Percentiles rank a stretch among this genome's conserved stretches.
phyloP scores from a whole-genome alignment of 2,797 vertebrate species.

The Melanotaenia pygmaea region DNA sequence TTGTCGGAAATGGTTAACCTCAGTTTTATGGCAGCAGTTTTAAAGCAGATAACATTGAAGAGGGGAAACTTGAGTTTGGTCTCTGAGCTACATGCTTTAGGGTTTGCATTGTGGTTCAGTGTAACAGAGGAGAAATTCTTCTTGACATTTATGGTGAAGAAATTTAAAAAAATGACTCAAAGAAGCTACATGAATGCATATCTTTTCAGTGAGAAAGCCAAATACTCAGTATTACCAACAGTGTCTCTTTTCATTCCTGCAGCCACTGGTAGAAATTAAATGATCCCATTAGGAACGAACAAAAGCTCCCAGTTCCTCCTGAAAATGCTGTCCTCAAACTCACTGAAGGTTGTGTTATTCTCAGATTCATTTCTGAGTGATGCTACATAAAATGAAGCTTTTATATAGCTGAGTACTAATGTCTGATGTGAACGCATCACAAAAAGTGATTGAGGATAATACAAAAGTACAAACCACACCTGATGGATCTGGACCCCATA shows the following conservation, averaged over 20 bases:
- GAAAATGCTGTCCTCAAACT: slow-evolving; percentile 39
- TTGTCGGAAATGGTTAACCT: background rate
- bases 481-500: slow-evolving; percentile 98
- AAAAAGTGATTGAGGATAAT: background rate
- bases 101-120: slow-evolving; percentile 15
- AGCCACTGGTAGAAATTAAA: slow-evolving; percentile 70
- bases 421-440: background rate
- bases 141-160: slow-evolving; percentile 29
- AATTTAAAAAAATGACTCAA: slow-evolving; percentile 29
- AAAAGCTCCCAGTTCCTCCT: slow-evolving; percentile 63
- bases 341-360: slow-evolving; percentile 31
- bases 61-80: background rate
- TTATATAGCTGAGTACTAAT: background rate
- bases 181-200: slow-evolving; percentile 61
- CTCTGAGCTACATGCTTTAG: background rate
- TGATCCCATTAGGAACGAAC: slow-evolving; percentile 54
- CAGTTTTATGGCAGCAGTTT: background rate
- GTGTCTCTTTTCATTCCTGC: slow-evolving; percentile 66
- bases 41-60: background rate
- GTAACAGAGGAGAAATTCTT: slow-evolving; percentile 18
- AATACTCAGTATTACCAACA: slow-evolving; percentile 51
- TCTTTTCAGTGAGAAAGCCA: slow-evolving; percentile 63
- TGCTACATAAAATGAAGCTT: slow-evolving; percentile 24
- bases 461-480: slow-evolving; percentile 77
- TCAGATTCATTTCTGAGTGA: slow-evolving; percentile 35